Evolutionary conservation across 2,797 vertebrate genomes (phyloP).

Genomic region (Microctenopoma stevenorrisi): DNA sequence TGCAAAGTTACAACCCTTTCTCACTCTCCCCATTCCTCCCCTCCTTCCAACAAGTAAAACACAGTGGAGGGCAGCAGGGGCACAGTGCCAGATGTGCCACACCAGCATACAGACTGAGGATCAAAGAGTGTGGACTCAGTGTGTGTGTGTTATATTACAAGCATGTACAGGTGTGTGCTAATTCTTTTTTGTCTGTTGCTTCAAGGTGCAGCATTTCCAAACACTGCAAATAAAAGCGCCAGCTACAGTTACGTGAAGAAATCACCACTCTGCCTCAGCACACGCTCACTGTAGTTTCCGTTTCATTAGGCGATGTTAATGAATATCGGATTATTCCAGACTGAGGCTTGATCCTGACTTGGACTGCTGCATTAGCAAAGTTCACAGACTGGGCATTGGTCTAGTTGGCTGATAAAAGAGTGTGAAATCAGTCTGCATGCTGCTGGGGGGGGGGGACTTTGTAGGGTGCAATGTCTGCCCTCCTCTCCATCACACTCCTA

Average conservation of each 20-base stretch:
- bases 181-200: neutral
- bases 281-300: constrained; percentile 55
- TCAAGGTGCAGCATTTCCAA: constrained; percentile 35
- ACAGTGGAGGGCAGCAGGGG: constrained; percentile 43
- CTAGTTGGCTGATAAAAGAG: constrained; percentile 41
- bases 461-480: constrained; percentile 22
- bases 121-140: constrained; percentile 49
- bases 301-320: constrained; percentile 54
- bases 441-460: constrained; percentile 15
- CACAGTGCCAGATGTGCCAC: constrained; percentile 66
- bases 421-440: constrained; percentile 36
- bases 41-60: constrained; percentile 38
- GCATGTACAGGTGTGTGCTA: neutral
- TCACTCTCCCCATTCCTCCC: neutral
- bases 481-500: constrained; percentile 3
- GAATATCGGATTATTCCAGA: constrained; percentile 61
- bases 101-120: constrained; percentile 46
- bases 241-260: constrained; percentile 38
- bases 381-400: constrained; percentile 47
- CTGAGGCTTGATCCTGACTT: constrained; percentile 35
- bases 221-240: constrained; percentile 31
- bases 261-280: constrained; percentile 29
- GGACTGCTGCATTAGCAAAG: constrained; percentile 53
- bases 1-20: constrained; percentile 59
- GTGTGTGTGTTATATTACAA: neutral